These are phyloP conservation scores for Trissonchulus latispiculum DNA, from an alignment of 2,888 invertebrate genomes.

Conservation along the genomic window DNA sequence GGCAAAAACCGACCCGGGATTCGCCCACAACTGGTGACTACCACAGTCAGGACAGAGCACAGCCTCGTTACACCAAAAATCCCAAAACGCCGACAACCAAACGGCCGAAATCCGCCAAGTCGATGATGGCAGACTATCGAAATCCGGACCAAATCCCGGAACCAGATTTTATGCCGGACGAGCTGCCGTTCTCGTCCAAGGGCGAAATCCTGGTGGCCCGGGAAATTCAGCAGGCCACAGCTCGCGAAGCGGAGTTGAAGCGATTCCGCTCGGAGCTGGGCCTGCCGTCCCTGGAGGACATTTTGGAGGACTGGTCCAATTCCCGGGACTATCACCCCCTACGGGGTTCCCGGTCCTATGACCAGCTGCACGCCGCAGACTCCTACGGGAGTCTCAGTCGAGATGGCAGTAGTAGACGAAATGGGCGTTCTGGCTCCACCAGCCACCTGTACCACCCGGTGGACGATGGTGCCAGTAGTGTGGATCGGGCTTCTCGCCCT, in stretches of 20 bases:
- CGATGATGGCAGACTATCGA: not conserved
- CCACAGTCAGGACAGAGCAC: not conserved
- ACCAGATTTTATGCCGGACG: not conserved
- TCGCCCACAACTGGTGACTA: not conserved
- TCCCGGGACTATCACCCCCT: constrained; percentile 20
- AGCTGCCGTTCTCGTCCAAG: not conserved
- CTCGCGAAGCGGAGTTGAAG: constrained; percentile 51
- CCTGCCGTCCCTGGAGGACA: constrained; percentile 29
- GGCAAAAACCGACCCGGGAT: not conserved
- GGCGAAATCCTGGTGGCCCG: constrained; percentile 42
- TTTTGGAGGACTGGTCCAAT: constrained; percentile 25
- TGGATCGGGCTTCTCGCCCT: not conserved
- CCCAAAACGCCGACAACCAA: not conserved
- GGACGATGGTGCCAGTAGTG: not conserved
- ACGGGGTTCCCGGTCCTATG: constrained; percentile 29
- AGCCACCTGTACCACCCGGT: not conserved
- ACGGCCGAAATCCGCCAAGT: not conserved
- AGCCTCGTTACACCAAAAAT: not conserved
- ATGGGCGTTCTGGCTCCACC: not conserved
- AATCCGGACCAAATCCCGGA: not conserved
- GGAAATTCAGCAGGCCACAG: constrained; percentile 49
- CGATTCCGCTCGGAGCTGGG: constrained; percentile 35
- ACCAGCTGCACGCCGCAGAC: constrained; percentile 28
- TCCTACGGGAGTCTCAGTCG: not conserved
- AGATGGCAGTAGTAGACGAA: no score